phyloP scores from a whole-genome alignment of 1,140 invertebrate species.

The Drosophila novamexicana region DNA sequence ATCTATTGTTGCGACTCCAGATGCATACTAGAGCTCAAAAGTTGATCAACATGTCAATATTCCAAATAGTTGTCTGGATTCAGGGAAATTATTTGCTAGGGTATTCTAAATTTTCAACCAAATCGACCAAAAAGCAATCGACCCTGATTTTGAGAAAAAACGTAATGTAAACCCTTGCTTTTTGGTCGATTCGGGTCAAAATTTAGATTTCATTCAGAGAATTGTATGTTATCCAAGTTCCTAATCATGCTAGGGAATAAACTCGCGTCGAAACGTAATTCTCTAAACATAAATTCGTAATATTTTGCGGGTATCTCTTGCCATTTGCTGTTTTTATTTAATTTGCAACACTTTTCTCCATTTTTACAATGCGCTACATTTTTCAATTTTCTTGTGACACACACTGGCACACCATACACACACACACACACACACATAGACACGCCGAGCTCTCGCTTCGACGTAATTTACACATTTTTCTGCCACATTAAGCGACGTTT shows the following conservation, averaged over 20 bases:
- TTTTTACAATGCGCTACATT: constrained; percentile 63
- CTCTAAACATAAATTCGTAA: constrained; percentile 7
- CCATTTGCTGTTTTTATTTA: constrained; percentile 75
- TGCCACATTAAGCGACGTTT: constrained; percentile 79
- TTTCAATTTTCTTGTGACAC: constrained; percentile 73
- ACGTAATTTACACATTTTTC: constrained; percentile 83
- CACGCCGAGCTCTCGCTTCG: constrained; percentile 34
- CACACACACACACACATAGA: constrained; percentile 10
- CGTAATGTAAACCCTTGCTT: no score
- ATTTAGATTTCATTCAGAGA: not conserved
- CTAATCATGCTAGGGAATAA: not conserved
- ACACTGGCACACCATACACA: constrained; percentile 26
- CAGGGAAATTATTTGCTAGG: no score
- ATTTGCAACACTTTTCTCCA: constrained; percentile 72
- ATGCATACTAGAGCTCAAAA: no score
- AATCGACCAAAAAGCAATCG: no score
- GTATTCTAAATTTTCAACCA: no score
- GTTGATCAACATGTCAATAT: no score
- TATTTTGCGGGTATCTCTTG: constrained; percentile 45
- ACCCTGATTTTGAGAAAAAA: no score
- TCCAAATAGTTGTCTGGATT: no score
- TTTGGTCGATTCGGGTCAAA: no score
- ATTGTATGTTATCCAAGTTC: not conserved
- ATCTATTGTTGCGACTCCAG: not conserved
- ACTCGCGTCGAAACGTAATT: not conserved